phyloP scores from a whole-genome alignment of 2,113 vertebrate genomes.

The Plecotus auritus region DNA sequence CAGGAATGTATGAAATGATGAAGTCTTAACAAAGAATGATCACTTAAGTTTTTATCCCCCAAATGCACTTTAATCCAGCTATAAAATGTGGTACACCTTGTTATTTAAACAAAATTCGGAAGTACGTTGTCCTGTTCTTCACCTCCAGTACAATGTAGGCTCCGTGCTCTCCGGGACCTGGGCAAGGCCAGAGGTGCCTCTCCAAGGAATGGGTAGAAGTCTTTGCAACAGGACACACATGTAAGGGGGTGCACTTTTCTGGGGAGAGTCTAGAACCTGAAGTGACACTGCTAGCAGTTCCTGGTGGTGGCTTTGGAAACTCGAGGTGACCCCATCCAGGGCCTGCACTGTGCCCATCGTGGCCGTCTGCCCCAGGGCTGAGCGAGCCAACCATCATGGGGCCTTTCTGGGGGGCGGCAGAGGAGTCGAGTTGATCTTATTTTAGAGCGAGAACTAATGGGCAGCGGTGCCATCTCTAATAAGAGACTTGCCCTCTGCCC shows the following conservation, averaged over 20 bases:
- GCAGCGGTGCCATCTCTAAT: background rate
- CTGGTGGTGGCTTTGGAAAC: background rate
- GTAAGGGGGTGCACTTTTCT: background rate
- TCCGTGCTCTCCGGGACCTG: background rate
- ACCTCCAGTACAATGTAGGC: background rate
- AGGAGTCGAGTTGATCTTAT: background rate
- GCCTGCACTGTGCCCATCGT: background rate
- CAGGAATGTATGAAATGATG: background rate
- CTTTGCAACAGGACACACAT: background rate
- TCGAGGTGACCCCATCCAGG: background rate
- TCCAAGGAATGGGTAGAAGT: background rate
- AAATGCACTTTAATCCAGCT: background rate
- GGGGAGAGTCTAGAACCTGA: background rate
- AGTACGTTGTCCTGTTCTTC: background rate
- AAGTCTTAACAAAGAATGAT: background rate
- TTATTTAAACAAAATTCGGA: background rate
- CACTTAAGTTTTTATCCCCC: background rate
- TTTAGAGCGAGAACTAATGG: constrained; percentile 23
- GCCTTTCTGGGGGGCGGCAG: background rate
- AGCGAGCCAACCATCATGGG: fast-evolving
- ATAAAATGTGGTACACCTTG: background rate
- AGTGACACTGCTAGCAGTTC: background rate
- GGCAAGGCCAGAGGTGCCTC: background rate
- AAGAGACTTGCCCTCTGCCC: background rate
- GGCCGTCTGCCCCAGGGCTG: fast-evolving